A percentile compares a stretch with the other conserved stretches of the same genome.
Conservation (phyloP, 64 coral and sea anemone genomes). For the Montipora sp. region DNA sequence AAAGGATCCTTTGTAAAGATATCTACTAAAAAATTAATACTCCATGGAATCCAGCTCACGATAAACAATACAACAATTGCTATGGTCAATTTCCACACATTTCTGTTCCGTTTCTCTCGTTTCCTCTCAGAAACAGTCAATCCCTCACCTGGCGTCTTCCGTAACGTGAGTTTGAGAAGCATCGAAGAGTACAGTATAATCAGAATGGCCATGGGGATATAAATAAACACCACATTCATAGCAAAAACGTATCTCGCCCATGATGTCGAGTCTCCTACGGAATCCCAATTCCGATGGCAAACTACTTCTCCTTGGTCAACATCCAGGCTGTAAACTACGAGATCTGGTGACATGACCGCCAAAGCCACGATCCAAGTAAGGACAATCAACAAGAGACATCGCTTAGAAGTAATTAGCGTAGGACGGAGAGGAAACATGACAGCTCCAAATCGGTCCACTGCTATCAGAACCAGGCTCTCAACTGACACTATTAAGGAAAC, state of each 20-base stretch:
- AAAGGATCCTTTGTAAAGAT: background rate
- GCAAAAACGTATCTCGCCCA: background rate
- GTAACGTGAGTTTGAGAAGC: background rate
- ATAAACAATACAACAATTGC: slow-evolving; percentile 6
- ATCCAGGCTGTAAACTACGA: too few species aligned
- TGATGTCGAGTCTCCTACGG: background rate
- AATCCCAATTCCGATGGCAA: too few species aligned
- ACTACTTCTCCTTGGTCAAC: too few species aligned
- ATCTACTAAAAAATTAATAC: background rate
- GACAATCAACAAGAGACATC: too few species aligned
- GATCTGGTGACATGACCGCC: too few species aligned
- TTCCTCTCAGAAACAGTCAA: background rate
- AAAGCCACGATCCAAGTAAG: too few species aligned
- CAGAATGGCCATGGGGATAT: background rate
- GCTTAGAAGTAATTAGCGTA: too few species aligned
- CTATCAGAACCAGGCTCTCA: too few species aligned
- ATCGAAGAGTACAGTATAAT: slow-evolving; percentile 15
- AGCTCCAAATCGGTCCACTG: too few species aligned
- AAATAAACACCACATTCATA: background rate
- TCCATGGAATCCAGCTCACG: slow-evolving; percentile 13
- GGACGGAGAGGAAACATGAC: too few species aligned
- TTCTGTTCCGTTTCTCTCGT: background rate
- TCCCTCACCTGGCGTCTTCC: background rate
- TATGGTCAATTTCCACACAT: slow-evolving; percentile 11
- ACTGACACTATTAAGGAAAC: too few species aligned